These are phyloP conservation scores for Amniataba percoides DNA, from an alignment of 2,797 vertebrate species.

Conservation along the genomic window DNA sequence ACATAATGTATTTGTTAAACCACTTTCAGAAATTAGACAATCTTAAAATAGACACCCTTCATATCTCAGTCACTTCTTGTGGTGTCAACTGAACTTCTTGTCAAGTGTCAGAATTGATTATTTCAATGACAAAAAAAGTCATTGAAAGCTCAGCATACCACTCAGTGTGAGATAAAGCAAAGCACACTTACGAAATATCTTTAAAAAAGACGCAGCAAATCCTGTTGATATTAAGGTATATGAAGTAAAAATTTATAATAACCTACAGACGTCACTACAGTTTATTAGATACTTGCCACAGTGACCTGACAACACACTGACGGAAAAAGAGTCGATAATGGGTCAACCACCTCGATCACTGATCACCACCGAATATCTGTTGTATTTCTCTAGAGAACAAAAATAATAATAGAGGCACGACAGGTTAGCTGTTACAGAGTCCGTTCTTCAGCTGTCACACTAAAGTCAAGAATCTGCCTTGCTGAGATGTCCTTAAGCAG, in stretches of 20 bases:
- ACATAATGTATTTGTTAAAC: not conserved
- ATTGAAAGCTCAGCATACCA: not conserved
- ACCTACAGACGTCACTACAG: not conserved
- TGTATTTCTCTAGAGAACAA: conserved; percentile 11
- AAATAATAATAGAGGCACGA: conserved; percentile 31
- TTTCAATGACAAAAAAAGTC: not conserved
- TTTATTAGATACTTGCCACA: not conserved
- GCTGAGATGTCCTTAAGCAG: conserved; percentile 38
- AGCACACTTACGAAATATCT: not conserved
- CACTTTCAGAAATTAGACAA: not conserved
- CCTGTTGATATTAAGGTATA: not conserved
- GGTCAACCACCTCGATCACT: not conserved
- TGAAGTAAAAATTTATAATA: not conserved
- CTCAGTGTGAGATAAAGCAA: not conserved
- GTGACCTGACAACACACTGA: not conserved
- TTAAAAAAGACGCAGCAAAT: not conserved
- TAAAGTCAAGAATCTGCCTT: conserved; percentile 29
- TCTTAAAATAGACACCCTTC: not conserved
- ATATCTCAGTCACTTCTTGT: not conserved
- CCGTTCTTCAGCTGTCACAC: conserved; percentile 31
- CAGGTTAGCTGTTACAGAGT: conserved; percentile 8
- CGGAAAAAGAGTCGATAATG: conserved; percentile 5
- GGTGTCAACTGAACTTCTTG: not conserved
- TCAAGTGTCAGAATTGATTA: not conserved
- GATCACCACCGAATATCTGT: conserved; percentile 9